These are phyloP conservation scores for Eumerus sabulonum DNA, from an alignment of 2,888 invertebrate genomes.

Conservation along the genomic window DNA sequence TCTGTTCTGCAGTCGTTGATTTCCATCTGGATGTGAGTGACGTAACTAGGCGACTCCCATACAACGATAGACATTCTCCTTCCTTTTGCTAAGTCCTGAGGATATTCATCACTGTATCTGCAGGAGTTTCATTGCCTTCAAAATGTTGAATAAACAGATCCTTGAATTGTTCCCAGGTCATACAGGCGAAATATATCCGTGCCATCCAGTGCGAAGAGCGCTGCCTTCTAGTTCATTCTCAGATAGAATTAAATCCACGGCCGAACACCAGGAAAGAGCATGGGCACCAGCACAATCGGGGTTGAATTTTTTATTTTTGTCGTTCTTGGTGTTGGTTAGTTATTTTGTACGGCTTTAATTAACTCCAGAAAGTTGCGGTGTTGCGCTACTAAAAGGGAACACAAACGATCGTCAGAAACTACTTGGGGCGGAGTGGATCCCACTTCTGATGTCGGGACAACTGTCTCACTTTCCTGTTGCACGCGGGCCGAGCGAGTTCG, in stretches of 20 bases:
- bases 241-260: conserved; percentile 39
- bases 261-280: conserved; percentile 40
- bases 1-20: conserved; percentile 33
- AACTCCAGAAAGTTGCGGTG: conserved; percentile 41
- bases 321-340: conserved; percentile 16
- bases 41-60: conserved; percentile 5
- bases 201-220: conserved; percentile 54
- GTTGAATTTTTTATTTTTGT: conserved; percentile 21
- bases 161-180: conserved; percentile 36
- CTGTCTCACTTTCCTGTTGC: too few species aligned
- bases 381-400: conserved; percentile 33
- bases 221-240: conserved; percentile 46
- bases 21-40: conserved; percentile 38
- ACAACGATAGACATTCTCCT: conserved; percentile 18
- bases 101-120: too few species aligned
- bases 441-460: conserved; percentile 54
- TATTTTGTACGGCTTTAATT: conserved; percentile 31
- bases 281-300: conserved; percentile 34
- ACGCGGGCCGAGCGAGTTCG: too few species aligned
- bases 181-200: conserved; percentile 42
- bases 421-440: conserved; percentile 30
- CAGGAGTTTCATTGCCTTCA: conserved; percentile 30
- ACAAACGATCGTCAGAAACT: conserved; percentile 18
- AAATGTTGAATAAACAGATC: conserved; percentile 40
- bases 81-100: conserved; percentile 5